phyloP scores from a whole-genome alignment of 2,888 invertebrate genomes.

The Microctonus brassicae region DNA sequence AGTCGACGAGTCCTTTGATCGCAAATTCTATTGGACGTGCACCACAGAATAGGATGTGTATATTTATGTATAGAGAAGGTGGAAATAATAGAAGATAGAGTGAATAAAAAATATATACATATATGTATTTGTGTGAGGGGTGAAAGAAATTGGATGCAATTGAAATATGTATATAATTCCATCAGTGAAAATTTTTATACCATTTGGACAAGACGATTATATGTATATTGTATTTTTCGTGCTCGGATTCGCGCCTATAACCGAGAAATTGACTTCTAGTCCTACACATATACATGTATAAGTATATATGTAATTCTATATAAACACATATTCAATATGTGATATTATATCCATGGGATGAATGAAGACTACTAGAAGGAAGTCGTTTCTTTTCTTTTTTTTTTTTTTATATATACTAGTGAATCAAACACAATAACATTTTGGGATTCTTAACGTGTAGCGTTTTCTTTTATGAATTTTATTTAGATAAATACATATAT shows the following conservation, averaged over 20 bases:
- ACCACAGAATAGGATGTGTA: slow-evolving; percentile 42
- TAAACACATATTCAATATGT: not conserved
- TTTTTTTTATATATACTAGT: not conserved
- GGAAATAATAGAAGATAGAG: slow-evolving; percentile 10
- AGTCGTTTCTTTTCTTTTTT: not conserved
- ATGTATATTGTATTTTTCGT: too few species aligned
- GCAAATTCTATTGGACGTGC: slow-evolving; percentile 62
- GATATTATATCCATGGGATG: not conserved
- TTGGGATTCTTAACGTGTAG: slow-evolving; percentile 1
- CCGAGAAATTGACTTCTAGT: slow-evolving; percentile 56
- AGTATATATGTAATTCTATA: not conserved
- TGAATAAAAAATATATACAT: slow-evolving; percentile 29
- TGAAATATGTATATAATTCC: slow-evolving; percentile 31
- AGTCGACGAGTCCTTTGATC: slow-evolving; percentile 66
- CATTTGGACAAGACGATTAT: slow-evolving; percentile 54
- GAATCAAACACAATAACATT: slow-evolving; percentile 7
- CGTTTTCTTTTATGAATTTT: not conserved
- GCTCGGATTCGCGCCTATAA: slow-evolving; percentile 49
- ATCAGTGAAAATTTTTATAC: too few species aligned
- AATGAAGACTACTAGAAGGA: not conserved
- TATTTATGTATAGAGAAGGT: not conserved
- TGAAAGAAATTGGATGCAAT: slow-evolving; percentile 38
- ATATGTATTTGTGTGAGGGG: slow-evolving; percentile 30
- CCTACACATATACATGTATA: not conserved
- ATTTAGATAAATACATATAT: too few species aligned